Base-by-base conservation (phyloP, 2,797 vertebrate species). In the Melanotaenia parkinsoni region DNA sequence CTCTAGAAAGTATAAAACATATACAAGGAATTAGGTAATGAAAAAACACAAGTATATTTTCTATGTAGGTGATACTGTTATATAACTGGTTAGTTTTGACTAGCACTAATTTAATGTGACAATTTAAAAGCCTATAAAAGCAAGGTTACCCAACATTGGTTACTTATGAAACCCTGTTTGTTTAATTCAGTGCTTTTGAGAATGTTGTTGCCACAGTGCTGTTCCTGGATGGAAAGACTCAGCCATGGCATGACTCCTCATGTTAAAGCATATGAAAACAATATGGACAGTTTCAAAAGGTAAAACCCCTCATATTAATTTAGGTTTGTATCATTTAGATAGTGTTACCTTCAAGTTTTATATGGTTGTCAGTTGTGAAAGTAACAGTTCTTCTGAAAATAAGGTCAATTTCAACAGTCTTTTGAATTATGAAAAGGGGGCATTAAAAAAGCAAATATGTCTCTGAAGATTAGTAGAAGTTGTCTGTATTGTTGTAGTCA, bases 401-500 rank as follows among this genome's bases (percentile, higher is more conserved):
- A n/a, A 47, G 45, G 18, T n/a, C 18, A 47, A 45, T 18, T 18
- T 18, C 3, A 20, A 45, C 43, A 45, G 43, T 28, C 26, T 28
- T 28, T 28, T 28, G 26, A 28, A 28, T 28, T 28, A 28, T 28
- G 26, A 28, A 28, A 28, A 2, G 26, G 26, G 26, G 26, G 33
- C 33, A 9, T 35, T 64, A 28, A 51, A 30, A 78, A 69, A 58
- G 57, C 60, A 76, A 61, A 79, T 61, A 51, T 60, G 64, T 59
- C 50, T 66, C 51, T 58, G 56, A 56, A 76, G 56, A 70, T 81
- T 62, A 61, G n/a, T 26, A 63, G 18, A 2, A 2, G 22, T 58
- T 60, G 37, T 76, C 54, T 51, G 13, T 71, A 60, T 77, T 74
- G 66, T 89, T 71, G 63, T 51, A 62, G 67, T 68, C 22, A 30